Evolutionary conservation across 2,797 vertebrate species (phyloP), one percentile per base, ranked within the genome.

Genomic region (Tragelaphus oryx): DNA sequence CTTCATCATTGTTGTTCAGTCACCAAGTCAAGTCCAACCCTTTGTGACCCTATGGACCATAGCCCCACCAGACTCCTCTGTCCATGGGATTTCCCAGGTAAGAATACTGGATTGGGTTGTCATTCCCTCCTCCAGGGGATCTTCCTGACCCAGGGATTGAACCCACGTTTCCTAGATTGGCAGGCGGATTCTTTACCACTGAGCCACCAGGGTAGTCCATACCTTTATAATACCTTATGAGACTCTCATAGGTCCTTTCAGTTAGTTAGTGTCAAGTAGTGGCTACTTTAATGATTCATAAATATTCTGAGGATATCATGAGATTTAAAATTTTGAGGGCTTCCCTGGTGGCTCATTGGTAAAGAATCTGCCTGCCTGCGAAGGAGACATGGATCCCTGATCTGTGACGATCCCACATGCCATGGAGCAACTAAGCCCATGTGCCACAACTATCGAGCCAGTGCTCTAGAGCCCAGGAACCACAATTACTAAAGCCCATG

Each of bases 201-300:
- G 62, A 68, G n/a, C n/a, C n/a, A 37, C n/a, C 62, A 65, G 60
- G 18, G 62, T 65, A 65, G 8, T 17, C 62, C 62, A 68, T 20
- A 33, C 41, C 50, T 60, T 76, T 89, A 55, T 92, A 89, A 59
- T 89, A 33, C 30, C 80, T 84, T 80, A 68, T 30, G 3, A 86
- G 55, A 92, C 20, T 75, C 52, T 89, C 90, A 24, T 26, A 44
- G 80, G 18, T 91, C 33, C 22, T 87, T 95, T 91, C 33, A 83
- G 37, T 68, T 79, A 78, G 52, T 41, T 48, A 95, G n/a, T 48
- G 14, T 12, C 10, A 2, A 57, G 14, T 3, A 50, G 16, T 59
- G 26, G 57, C 48, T 8, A 93, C 60, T 92, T 74, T 89, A 60
- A 92, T 60, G 41, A 89, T 37, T 95, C 76, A 91, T 94, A 91